Evolutionary conservation across 2,113 vertebrate species (phyloP).

Genomic region (Globicephala melas): DNA sequence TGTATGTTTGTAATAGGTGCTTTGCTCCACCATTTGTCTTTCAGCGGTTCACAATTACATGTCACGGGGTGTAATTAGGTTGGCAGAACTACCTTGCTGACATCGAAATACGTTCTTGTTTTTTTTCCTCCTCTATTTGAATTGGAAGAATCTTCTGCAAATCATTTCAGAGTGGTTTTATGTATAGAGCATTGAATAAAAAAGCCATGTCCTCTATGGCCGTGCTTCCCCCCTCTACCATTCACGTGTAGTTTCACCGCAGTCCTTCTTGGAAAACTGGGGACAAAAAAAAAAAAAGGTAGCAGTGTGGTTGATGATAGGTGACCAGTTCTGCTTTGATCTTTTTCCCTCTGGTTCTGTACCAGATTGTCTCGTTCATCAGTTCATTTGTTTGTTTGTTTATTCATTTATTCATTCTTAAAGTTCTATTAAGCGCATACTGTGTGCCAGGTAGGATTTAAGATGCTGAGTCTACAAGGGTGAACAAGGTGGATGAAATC

Average conservation of each 20-base stretch:
- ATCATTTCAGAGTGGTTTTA: slow-evolving; percentile 13
- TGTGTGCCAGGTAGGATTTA: neutral
- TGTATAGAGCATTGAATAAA: neutral
- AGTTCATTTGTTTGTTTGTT: neutral
- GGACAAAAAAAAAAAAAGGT: neutral
- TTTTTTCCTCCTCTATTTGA: neutral
- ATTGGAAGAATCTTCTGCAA: slow-evolving; percentile 23
- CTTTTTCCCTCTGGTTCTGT: neutral
- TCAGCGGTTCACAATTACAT: slow-evolving; percentile 47
- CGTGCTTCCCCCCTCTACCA: neutral
- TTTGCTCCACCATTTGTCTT: slow-evolving; percentile 54
- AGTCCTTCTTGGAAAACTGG: neutral
- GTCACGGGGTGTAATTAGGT: slow-evolving; percentile 33
- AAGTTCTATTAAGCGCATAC: neutral
- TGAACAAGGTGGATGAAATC: neutral
- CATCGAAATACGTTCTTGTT: neutral
- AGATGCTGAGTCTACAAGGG: neutral
- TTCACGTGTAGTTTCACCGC: neutral
- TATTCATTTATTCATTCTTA: neutral
- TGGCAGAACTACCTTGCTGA: slow-evolving; percentile 51
- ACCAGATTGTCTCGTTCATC: neutral
- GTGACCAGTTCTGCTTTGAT: neutral
- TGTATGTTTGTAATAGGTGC: slow-evolving; percentile 15
- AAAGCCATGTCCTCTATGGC: neutral
- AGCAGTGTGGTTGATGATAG: neutral